phyloP scores from a whole-genome alignment of 2,113 vertebrate genomes.

The Phycodurus eques region DNA sequence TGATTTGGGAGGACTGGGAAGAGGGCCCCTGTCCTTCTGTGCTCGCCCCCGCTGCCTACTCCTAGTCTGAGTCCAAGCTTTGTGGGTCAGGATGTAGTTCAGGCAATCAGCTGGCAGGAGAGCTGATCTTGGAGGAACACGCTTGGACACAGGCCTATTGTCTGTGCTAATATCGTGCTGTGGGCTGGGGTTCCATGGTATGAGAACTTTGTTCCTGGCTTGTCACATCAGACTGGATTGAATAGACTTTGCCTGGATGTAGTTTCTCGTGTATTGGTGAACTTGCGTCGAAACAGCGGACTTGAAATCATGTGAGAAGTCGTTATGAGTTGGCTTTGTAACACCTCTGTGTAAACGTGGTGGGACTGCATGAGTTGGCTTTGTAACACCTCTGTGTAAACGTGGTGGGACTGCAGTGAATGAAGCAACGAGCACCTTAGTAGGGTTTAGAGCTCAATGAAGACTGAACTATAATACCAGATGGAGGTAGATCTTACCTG shows the following conservation, averaged over 20 bases:
- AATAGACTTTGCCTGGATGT: slow-evolving; percentile 31
- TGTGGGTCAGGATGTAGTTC: slow-evolving; percentile 33
- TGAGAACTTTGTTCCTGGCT: slow-evolving; percentile 20
- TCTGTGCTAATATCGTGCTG: slow-evolving; percentile 44
- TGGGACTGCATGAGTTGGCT: neutral
- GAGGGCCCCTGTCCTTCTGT: slow-evolving; percentile 15
- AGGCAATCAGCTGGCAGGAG: slow-evolving; percentile 26
- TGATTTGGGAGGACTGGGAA: slow-evolving; percentile 36
- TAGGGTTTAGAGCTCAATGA: neutral
- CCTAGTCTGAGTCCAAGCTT: slow-evolving; percentile 11
- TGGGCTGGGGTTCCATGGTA: slow-evolving; percentile 22
- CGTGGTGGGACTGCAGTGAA: neutral
- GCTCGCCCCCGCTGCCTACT: neutral
- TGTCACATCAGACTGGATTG: slow-evolving; percentile 29
- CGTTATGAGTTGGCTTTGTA: neutral
- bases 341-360: neutral
- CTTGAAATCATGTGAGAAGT: neutral
- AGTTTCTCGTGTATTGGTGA: slow-evolving; percentile 17
- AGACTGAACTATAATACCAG: neutral
- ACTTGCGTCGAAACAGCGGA: neutral
- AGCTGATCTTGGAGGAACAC: slow-evolving; percentile 17
- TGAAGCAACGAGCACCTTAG: neutral
- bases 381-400: neutral
- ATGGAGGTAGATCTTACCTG: neutral
- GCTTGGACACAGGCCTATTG: slow-evolving; percentile 45